Base-by-base conservation (phyloP, 2,113 vertebrate genomes). In the Spea bombifrons region DNA sequence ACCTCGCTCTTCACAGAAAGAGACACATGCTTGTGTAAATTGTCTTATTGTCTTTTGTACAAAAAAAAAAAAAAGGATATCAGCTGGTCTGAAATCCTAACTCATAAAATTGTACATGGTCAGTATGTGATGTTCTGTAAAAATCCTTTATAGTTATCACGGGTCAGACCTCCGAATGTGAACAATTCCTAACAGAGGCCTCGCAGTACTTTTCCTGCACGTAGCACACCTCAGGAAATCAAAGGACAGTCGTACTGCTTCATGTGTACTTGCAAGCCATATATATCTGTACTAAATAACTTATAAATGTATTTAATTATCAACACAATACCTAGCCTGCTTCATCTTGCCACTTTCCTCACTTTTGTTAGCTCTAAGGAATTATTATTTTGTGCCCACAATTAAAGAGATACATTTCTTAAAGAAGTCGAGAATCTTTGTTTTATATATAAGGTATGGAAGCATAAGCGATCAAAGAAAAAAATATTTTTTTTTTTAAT, bases 1-100 rank as follows among this genome's bases (percentile, higher is more conserved):
- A 99, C 76, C 94, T 99, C 59, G 96, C 97, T 81, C 92, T 99
- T 5, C 97, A 99, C 88, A 96, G 96, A 88, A 99, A 99, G 65
- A 96, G 97, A 85, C 97, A 99, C 91, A 94, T 98, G 95, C 92
- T 92, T 71, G 95, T 90, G 81, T 96, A 93, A 95, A 89, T 63
- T 61, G 83, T 79, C 76, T 83, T 64, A 63, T 6, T 69, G 83
- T 0, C 53, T 55, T 84, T 84, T 90, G 85, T 81, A 82, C 79
- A 75, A 88, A 66, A 90, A 90, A 90, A 90, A 82, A 84, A 90
- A 87, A 66, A 66, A 9, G 9, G 90, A 88, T 93, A 30, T 94
- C 92, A 93, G 92, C 92, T 92, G 92, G 92, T 83, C 92, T 91
- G 92, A 91, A 89, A 30, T 30, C 90, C 90, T 84, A 83, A 87